Base-by-base conservation (phyloP, 2,888 invertebrate genomes). In the Polyommatus iphigenia region DNA sequence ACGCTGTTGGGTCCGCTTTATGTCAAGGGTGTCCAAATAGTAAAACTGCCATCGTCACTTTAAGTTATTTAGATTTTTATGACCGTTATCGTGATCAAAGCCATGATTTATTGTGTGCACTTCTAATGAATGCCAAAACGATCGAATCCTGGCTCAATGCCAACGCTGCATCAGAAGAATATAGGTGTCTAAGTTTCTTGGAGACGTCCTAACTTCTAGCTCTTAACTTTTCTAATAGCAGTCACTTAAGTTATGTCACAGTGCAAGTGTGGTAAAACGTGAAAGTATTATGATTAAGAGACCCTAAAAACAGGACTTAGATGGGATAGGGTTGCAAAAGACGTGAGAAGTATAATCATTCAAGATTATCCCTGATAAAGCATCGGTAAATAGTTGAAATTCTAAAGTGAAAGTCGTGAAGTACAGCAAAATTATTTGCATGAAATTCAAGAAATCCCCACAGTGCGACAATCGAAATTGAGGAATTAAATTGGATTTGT, bases 71-170 rank as follows among this genome's bases (percentile, higher is more conserved):
- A 15, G 29, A 29, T 67, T 67, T 29, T 67, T 67, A 67, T 67
- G 67, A 67, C 18, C 29, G 67, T 67, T 67, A 67, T 32, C 67
- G 13, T 67, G 67, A 67, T 67, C 67, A 32, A 67, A 67, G 67
- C 29, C 29, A 67, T 67, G 67, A 67, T 32, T 67, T 67, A 67
- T 29, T 67, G 67, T 24, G 10, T 67, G 67, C 67, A 24, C 67
- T 67, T 2, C 13, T 67, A 67, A 67, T 67, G 29, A 67, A 67
- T 67, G 67, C 67, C 67, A 67, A 67, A 62, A 67, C 67, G 29
- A 67, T 67, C 67, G 29, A 67, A 67, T 32, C 29, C 67, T 67
- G 67, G 67, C 29, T 5, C 15, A 67, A 5, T 5, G 67, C 67
- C 67, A 67, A 29, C 67, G 67, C 67, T 32, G 67, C 29, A 67